Conservation (phyloP, 1,140 invertebrate species). For the Ruditapes philippinarum region DNA sequence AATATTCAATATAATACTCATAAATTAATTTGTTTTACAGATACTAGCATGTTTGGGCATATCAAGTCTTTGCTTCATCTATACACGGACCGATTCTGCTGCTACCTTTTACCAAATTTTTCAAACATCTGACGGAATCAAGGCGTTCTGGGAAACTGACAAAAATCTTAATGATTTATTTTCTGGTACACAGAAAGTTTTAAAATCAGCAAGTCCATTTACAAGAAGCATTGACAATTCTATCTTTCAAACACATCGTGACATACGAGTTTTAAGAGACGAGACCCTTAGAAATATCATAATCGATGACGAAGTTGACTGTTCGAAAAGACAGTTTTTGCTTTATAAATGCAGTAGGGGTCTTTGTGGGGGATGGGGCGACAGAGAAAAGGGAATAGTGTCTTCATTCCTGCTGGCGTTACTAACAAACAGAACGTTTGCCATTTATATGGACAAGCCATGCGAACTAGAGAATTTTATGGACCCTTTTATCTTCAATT, state of each 20-base stretch:
- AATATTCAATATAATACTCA: too few species aligned
- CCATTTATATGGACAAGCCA: constrained; percentile 69
- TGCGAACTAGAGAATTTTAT: constrained; percentile 69
- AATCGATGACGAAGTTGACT: not conserved
- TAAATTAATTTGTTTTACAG: too few species aligned
- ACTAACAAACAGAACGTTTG: constrained; percentile 65
- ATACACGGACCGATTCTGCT: too few species aligned
- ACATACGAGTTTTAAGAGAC: not conserved
- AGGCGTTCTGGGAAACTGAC: too few species aligned
- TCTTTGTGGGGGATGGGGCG: constrained; percentile 74
- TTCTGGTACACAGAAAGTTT: too few species aligned
- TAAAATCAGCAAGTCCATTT: too few species aligned
- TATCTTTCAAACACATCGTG: not conserved
- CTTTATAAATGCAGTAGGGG: constrained; percentile 67
- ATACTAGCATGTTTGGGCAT: too few species aligned
- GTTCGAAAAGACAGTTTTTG: constrained; percentile 60
- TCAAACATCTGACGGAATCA: too few species aligned
- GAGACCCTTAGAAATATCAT: not conserved
- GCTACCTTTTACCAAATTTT: too few species aligned
- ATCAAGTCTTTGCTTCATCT: too few species aligned
- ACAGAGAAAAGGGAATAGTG: constrained; percentile 73
- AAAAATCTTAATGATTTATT: too few species aligned
- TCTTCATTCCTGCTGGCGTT: constrained; percentile 67
- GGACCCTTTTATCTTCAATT: constrained; percentile 64
- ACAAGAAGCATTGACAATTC: not conserved